These are phyloP conservation scores for Homarus gammarus DNA, from an alignment of 2,888 invertebrate genomes.

Conservation along the genomic window DNA sequence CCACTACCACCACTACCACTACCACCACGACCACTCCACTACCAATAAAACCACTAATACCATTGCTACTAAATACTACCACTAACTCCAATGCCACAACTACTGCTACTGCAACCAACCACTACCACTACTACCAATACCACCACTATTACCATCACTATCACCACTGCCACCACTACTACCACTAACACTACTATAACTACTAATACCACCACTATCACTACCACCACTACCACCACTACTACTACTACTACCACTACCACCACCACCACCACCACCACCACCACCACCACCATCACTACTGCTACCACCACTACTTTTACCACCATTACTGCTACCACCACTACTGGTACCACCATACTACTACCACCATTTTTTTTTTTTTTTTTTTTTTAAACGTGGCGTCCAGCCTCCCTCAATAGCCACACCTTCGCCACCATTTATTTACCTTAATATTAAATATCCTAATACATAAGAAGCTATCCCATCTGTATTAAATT, in stretches of 20 bases:
- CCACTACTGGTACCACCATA: no score
- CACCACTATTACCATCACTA: not conserved
- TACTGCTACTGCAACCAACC: not conserved
- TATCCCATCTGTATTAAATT: no score
- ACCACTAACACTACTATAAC: not conserved
- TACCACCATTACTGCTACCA: not conserved
- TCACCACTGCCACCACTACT: not conserved
- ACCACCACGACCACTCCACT: not conserved
- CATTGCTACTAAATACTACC: not conserved
- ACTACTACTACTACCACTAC: constrained; percentile 1
- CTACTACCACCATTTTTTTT: no score
- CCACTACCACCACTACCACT: not conserved
- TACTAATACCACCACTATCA: not conserved
- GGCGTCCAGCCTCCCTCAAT: no score
- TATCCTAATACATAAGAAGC: no score
- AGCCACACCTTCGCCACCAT: no score
- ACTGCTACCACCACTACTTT: not conserved
- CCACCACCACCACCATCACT: not conserved
- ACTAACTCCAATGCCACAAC: not conserved
- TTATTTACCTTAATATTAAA: no score
- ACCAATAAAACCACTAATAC: not conserved
- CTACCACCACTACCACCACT: not conserved
- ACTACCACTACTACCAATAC: not conserved
- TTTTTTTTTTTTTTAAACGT: no score
- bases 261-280: not conserved